Base-by-base conservation (phyloP, 2,888 invertebrate species). In the Byasa hedistus region DNA sequence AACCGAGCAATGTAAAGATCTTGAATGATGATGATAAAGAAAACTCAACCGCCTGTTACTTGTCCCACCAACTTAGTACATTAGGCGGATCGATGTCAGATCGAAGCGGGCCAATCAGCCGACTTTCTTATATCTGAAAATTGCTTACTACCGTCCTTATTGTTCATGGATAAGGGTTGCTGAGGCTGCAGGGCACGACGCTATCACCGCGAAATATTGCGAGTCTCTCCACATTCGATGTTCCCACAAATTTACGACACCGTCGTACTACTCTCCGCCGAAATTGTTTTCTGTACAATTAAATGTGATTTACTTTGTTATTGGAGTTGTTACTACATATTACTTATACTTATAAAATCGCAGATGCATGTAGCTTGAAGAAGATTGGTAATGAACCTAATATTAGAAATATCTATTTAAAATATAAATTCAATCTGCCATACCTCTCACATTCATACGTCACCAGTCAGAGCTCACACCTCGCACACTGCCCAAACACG, bases 31-130 rank as follows among this genome's bases (percentile, higher is more conserved):
- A 7, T 10, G 32, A 32, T 32, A 32, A 10, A 32, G 15, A 55
- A 60, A 22, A 21, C 58, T 57, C 61, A 54, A 3, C 22, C 51
- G 64, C 67, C 63, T 54, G 21, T 65, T 32, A 64, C 68, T 68
- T 72, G 69, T 68, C 64, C 74, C 71, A n/a, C 68, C 68, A 66
- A 65, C 58, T 58, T 69, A 75, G 72, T 72, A 72, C 77, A 80
- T 82, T 82, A 82, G 78, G 70, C 70, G 80, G 85, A 86, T 87
- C 86, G 86, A 87, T 84, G 86, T 87, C 85, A 81, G 84, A 86
- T 86, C 84, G 86, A 84, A 85, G 76, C 78, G 75, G 73, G 63
- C 82, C 82, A 84, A 85, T 87, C 86, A 84, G 77, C 74, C 71
- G 75, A 75, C 74, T 75, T 77, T 73, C 80, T 83, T 79, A 77